Evolutionary conservation across 53 echinoderm and acorn worm genomes (phyloP).

Genomic region (Hippasteria phrygiana): DNA sequence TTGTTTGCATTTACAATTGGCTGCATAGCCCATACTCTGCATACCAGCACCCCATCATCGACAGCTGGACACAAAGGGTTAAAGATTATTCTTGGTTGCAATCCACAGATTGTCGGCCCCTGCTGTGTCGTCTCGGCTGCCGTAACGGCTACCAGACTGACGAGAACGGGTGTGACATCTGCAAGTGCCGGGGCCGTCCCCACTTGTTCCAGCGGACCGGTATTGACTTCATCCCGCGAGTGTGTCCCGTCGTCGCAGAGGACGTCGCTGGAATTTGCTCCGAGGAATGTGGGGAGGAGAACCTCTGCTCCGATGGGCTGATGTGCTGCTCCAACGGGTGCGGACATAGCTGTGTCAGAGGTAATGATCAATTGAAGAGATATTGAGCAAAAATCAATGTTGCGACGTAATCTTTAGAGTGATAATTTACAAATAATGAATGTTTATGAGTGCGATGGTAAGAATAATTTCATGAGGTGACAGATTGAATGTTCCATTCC

Average conservation of each 20-base stretch:
- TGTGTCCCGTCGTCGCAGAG: constrained; percentile 65
- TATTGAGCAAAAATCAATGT: not conserved
- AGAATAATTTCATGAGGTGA: no score
- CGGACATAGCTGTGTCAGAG: constrained; percentile 62
- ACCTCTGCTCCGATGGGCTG: constrained; percentile 46
- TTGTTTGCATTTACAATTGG: no score
- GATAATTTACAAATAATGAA: no score
- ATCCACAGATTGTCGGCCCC: constrained; percentile 9
- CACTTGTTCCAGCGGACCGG: no score
- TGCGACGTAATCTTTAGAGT: no score
- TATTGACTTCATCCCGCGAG: not conserved
- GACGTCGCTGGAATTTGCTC: constrained; percentile 63
- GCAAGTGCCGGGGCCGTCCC: constrained; percentile 49
- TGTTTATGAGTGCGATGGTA: no score
- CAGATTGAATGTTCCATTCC: no score
- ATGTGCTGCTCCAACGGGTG: constrained; percentile 83
- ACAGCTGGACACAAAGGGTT: no score
- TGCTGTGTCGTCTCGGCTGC: constrained; percentile 58
- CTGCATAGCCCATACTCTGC: no score
- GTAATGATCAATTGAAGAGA: not conserved
- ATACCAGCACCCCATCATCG: no score
- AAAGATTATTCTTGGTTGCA: not conserved
- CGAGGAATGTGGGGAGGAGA: constrained; percentile 60
- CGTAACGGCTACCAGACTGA: constrained; percentile 67
- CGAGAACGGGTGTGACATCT: constrained; percentile 70